Evolutionary conservation across 2,888 invertebrate species (phyloP), one percentile per base, ranked within the genome.

Genomic region (Amphipoea lucens): DNA sequence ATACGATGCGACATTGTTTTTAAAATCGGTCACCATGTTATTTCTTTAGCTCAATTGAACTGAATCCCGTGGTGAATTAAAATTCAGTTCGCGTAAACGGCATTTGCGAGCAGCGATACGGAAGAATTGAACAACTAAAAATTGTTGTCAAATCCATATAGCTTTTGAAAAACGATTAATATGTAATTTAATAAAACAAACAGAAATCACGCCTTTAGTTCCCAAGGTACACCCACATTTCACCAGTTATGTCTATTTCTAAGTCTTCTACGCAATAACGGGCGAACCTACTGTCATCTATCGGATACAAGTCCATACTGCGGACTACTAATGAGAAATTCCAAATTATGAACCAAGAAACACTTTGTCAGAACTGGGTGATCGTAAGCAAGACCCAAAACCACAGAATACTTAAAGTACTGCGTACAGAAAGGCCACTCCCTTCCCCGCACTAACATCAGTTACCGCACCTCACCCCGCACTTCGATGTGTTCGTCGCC

Each of bases 21-120:
- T 36, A 36, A 84, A 85, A 85, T 84, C 87, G 80, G 84, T 87
- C 85, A 85, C 72, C 74, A 48, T 74, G 72, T 70, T 77, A 62
- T 78, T 76, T 83, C 67, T 76, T 78, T 66, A 45, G 40, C 17
- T 6, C 17, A 42, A 60, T 67, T 60, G 78, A 71, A 79, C 79
- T 74, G 29, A 48, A 76, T 51, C 45, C 29, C 40, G 29, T 20
- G 17, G 40, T 66, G 20, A 83, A 79, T 87, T 81, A 51, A 74
- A 81, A 87, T 79, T 84, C 76, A 63, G 75, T 60, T 69, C 23
- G 12, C 84, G 68, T 72, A 66, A 57, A 82, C 73, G 63, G 57
- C 73, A 86, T 78, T 78, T 87, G 74, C 40, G 63, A 62, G 45
- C 57, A 60, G 36, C 29, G 72, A 63, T 75, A 36, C 40, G 72